phyloP scores from a whole-genome alignment of 2,113 vertebrate species.

The Erinaceus europaeus region DNA sequence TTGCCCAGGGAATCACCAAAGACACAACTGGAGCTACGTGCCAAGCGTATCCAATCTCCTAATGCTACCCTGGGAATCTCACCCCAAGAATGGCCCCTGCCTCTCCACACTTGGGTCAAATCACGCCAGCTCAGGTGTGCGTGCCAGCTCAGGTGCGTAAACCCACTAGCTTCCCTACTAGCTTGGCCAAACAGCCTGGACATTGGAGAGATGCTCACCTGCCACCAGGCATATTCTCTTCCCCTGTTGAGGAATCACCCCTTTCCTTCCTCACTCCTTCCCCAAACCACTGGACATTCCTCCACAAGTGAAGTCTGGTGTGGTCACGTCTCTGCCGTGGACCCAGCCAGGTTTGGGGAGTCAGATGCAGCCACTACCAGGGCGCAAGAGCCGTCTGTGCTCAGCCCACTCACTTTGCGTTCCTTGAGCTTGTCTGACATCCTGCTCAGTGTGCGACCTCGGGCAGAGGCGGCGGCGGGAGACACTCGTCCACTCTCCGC shows the following conservation, averaged over 20 bases:
- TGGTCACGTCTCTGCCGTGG: neutral
- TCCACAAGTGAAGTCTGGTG: neutral
- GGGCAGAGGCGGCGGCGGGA: neutral
- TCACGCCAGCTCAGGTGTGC: accelerated
- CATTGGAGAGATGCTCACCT: neutral
- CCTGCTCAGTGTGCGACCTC: constrained; percentile 56
- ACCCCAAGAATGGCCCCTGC: neutral
- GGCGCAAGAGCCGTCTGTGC: constrained; percentile 56
- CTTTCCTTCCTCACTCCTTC: neutral
- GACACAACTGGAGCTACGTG: neutral
- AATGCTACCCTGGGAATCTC: neutral
- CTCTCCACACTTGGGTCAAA: no score
- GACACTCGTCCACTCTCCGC: constrained; percentile 42
- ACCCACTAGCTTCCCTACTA: neutral
- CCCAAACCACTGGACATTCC: neutral
- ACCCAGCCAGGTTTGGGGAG: neutral
- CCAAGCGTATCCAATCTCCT: neutral
- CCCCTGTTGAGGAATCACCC: neutral
- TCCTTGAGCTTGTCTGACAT: constrained; percentile 95
- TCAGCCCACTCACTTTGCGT: constrained; percentile 88
- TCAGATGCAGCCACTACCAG: neutral
- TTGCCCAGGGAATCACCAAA: neutral
- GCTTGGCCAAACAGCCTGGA: neutral
- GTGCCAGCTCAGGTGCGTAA: neutral
- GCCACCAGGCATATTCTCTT: neutral